Percentiles rank a stretch among this genome's conserved stretches.
phyloP scores from a whole-genome alignment of 2,797 vertebrate genomes.

The Spinus olivaceus region DNA sequence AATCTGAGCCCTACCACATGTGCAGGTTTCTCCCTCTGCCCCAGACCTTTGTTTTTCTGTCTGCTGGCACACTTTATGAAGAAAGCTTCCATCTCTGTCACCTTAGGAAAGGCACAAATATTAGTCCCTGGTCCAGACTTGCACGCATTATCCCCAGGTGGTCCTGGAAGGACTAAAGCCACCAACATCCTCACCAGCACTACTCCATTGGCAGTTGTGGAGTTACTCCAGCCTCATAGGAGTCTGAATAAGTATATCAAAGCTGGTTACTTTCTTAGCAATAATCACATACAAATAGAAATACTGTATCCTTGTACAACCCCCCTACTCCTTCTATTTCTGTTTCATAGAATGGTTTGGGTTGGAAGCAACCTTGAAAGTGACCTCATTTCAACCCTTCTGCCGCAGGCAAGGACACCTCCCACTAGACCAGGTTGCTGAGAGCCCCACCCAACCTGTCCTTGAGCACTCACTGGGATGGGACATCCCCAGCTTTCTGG shows the following conservation, averaged over 20 bases:
- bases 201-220: accelerated
- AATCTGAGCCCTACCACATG: background rate
- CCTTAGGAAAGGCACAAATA: background rate
- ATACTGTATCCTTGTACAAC: background rate
- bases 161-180: background rate
- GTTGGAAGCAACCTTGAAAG: background rate
- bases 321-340: background rate
- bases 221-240: background rate
- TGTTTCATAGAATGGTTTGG: background rate
- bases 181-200: accelerated
- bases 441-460: background rate
- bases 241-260: background rate
- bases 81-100: background rate
- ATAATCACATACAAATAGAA: background rate
- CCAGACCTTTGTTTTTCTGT: background rate
- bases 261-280: background rate
- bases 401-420: background rate
- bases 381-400: background rate
- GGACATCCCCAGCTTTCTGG: background rate
- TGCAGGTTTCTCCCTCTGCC: background rate
- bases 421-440: background rate
- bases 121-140: background rate
- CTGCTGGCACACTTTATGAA: background rate
- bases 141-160: background rate
- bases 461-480: background rate